These are phyloP conservation scores for Cosmopolites sordidus DNA, from an alignment of 2,888 invertebrate genomes.

Conservation along the genomic window DNA sequence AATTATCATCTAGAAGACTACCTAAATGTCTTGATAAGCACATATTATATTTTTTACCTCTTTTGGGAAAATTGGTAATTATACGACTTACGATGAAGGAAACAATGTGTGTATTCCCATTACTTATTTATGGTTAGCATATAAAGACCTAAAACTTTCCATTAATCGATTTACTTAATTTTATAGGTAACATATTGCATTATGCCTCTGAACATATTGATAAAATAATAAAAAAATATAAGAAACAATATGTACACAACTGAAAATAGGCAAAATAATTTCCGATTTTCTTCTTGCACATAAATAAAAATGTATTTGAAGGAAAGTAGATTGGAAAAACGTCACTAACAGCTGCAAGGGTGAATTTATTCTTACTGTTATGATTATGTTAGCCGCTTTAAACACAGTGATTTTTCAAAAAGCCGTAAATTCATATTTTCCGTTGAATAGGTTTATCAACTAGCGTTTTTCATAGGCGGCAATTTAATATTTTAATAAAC, in stretches of 20 bases:
- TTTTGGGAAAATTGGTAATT: too few relatives aligned
- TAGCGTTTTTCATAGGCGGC: not conserved
- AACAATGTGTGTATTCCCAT: too few relatives aligned
- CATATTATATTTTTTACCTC: too few relatives aligned
- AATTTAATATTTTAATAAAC: constrained; percentile 1
- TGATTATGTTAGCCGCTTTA: not conserved
- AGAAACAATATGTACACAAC: not conserved
- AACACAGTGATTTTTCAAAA: not conserved
- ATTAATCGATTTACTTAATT: too few relatives aligned
- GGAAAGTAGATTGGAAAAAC: not conserved
- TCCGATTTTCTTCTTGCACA: not conserved
- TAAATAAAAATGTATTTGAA: constrained; percentile 2
- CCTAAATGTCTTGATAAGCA: too few relatives aligned
- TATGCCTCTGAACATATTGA: too few relatives aligned
- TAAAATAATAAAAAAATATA: too few relatives aligned
- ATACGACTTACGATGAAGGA: too few relatives aligned
- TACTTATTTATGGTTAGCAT: too few relatives aligned
- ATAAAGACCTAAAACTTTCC: too few relatives aligned
- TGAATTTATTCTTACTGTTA: constrained; percentile 1
- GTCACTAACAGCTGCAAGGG: constrained; percentile 1
- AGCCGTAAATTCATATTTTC: constrained; percentile 1
- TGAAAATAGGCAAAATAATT: not conserved
- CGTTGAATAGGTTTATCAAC: not conserved
- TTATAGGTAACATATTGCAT: too few relatives aligned
- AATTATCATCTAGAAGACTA: too few relatives aligned